Evolutionary conservation across 2,888 invertebrate species (phyloP).

Genomic region (Panzeria rudis): DNA sequence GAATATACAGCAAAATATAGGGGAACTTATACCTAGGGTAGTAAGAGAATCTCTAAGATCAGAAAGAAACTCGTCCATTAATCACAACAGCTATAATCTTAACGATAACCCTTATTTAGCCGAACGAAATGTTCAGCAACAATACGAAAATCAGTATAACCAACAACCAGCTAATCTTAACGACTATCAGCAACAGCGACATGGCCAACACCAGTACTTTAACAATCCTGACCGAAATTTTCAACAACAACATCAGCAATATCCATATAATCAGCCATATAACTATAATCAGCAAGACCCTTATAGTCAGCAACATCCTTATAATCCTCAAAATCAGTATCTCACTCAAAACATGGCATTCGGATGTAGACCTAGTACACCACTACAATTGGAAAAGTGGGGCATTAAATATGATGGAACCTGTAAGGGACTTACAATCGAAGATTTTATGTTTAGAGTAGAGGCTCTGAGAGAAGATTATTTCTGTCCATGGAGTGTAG

Average conservation of each 20-base stretch:
- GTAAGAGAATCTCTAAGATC: neutral
- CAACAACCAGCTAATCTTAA: no score
- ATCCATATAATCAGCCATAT: no score
- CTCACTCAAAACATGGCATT: neutral
- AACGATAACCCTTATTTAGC: neutral
- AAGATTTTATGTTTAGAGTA: neutral
- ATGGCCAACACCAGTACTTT: no score
- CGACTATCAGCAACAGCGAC: no score
- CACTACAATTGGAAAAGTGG: constrained; percentile 3
- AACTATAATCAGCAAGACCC: no score
- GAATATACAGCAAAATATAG: no score
- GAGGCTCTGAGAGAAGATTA: constrained; percentile 17
- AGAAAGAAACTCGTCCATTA: neutral
- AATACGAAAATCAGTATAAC: neutral
- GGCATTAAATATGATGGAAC: neutral
- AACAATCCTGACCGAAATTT: no score
- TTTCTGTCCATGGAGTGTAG: constrained; percentile 17
- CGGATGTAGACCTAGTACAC: neutral
- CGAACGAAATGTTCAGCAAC: neutral
- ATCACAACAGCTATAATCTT: neutral
- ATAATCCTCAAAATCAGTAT: no score
- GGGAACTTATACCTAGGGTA: no score
- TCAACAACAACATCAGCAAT: no score
- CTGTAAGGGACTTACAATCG: neutral
- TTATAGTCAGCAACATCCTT: no score